Conservation (phyloP, 2,888 invertebrate species). For the Arrhopalites spinosus region DNA sequence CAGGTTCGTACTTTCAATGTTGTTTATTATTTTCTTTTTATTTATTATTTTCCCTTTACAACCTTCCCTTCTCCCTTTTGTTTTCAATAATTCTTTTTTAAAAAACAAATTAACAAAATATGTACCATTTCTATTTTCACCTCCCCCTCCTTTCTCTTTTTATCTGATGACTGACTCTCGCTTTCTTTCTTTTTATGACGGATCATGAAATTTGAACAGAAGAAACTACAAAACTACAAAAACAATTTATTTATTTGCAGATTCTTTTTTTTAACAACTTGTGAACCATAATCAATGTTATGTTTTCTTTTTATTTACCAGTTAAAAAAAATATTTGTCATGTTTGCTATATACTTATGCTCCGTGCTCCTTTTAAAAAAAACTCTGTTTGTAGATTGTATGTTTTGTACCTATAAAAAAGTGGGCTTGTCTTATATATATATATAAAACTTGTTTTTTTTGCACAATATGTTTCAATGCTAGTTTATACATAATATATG, state of each 20-base stretch:
- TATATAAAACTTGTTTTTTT: no score
- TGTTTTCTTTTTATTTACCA: neutral
- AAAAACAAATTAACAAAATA: neutral
- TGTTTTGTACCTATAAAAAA: no score
- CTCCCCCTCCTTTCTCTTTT: neutral
- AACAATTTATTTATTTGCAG: neutral
- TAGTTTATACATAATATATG: no score
- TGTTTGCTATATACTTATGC: neutral
- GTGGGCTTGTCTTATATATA: no score
- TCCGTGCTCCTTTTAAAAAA: neutral
- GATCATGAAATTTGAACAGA: neutral
- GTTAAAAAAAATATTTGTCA: no score
- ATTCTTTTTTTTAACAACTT: neutral
- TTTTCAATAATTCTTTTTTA: neutral
- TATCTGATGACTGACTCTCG: neutral
- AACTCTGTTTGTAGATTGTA: no score
- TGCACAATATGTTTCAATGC: no score
- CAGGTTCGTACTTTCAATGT: conserved; percentile 24
- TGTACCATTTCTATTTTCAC: neutral
- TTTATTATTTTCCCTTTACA: neutral
- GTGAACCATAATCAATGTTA: neutral
- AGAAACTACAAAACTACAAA: neutral
- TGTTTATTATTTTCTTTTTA: neutral
- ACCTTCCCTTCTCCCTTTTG: neutral
- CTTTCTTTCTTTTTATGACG: neutral